Percentiles rank a stretch among this genome's conserved stretches.
These are phyloP conservation scores for Tachina lurida DNA, from an alignment of 2,888 invertebrate genomes.

Conservation along the genomic window DNA sequence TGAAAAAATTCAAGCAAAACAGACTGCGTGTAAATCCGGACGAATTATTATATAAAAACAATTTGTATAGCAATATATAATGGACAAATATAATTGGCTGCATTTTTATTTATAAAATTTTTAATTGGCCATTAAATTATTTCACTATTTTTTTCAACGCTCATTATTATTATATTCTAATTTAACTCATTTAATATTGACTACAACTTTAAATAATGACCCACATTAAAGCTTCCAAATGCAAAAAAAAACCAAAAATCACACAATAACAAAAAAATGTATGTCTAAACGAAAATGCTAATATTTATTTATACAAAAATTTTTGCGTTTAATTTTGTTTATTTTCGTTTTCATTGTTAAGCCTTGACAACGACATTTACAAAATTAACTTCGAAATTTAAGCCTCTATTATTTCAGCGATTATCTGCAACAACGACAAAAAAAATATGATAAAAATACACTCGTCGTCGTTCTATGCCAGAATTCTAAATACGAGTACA, in stretches of 20 bases:
- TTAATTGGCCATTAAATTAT: background rate
- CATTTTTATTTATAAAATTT: background rate
- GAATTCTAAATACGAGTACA: conserved; percentile 49
- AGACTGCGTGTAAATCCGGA: no score
- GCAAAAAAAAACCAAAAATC: conserved; percentile 13
- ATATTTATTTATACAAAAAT: conserved; percentile 34
- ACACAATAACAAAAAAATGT: background rate
- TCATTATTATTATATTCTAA: background rate
- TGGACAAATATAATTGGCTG: background rate
- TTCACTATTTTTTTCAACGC: background rate
- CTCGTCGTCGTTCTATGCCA: conserved; percentile 41
- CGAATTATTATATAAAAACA: background rate
- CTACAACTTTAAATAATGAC: conserved; percentile 25
- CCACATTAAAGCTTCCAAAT: conserved; percentile 10
- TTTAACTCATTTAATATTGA: conserved; percentile 22
- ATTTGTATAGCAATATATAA: background rate
- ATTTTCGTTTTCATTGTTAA: conserved; percentile 54
- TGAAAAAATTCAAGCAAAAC: no score
- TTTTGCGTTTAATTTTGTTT: conserved; percentile 30
- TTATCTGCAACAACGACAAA: conserved; percentile 64
- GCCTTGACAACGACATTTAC: conserved; percentile 65
- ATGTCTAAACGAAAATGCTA: conserved; percentile 12
- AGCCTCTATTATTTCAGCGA: conserved; percentile 68
- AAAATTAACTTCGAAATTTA: conserved; percentile 67
- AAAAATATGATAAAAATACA: conserved; percentile 68